Evolutionary conservation across 2,113 vertebrate species (phyloP).

Genomic region (Cepphus grylle): DNA sequence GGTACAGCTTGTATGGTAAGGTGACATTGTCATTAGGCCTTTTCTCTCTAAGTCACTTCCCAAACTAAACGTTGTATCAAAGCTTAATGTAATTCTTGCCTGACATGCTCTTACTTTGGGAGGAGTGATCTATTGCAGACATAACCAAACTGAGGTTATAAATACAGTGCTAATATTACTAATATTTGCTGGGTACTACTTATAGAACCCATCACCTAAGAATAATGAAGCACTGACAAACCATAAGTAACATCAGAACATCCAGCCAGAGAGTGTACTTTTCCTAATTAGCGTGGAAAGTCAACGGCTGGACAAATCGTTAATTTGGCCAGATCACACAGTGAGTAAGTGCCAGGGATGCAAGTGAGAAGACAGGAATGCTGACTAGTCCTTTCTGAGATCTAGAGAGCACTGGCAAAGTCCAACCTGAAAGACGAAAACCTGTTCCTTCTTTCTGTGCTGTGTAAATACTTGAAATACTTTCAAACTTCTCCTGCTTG

Average conservation of each 20-base stretch:
- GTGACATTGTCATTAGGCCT: constrained; percentile 21
- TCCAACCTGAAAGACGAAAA: background rate
- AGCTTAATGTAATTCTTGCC: background rate
- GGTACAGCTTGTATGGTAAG: background rate
- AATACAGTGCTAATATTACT: background rate
- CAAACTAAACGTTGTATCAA: background rate
- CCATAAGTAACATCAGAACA: background rate
- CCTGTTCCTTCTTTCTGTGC: background rate
- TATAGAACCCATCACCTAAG: background rate
- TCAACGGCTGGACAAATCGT: background rate
- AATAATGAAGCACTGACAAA: background rate
- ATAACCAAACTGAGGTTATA: background rate
- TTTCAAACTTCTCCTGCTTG: background rate
- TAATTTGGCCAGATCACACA: background rate
- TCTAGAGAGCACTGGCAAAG: background rate
- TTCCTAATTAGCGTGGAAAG: background rate
- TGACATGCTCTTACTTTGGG: background rate
- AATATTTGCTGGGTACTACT: background rate
- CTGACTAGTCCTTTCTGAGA: background rate
- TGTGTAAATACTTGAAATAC: background rate
- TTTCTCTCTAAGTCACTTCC: background rate
- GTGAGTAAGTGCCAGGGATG: background rate
- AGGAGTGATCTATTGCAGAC: background rate
- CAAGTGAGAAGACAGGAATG: background rate
- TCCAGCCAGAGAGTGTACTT: background rate